Conservation (phyloP, 37 sponge, comb jelly and placozoan genomes). For the Hormiphora californensis region DNA sequence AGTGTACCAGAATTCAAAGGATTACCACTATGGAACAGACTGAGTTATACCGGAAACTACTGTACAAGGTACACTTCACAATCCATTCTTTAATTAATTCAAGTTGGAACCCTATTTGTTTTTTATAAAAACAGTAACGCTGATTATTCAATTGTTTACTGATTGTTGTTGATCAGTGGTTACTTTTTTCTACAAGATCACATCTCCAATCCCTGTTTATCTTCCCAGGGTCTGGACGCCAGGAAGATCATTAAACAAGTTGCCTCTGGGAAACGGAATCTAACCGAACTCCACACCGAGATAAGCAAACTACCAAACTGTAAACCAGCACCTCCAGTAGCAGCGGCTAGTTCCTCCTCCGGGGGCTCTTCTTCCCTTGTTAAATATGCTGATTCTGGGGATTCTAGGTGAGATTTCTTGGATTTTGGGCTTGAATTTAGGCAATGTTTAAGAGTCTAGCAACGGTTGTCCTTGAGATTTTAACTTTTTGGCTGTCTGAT, state of each 20-base stretch:
- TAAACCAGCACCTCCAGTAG: too few relatives aligned
- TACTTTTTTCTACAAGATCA: neutral
- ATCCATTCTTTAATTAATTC: neutral
- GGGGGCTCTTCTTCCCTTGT: too few relatives aligned
- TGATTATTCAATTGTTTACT: neutral
- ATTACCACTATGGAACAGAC: conserved; percentile 31
- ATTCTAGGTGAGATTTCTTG: too few relatives aligned
- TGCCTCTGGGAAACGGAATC: neutral
- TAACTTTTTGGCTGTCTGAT: too few relatives aligned
- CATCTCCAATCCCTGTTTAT: neutral
- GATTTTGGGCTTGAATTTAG: too few relatives aligned
- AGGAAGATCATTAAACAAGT: conserved; percentile 44
- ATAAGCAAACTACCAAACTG: too few relatives aligned
- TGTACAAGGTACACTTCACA: neutral
- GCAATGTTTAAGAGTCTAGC: too few relatives aligned
- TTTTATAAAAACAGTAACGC: neutral
- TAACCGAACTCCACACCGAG: neutral
- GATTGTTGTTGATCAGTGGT: neutral
- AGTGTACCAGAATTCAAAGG: conserved; percentile 18
- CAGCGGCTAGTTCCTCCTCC: too few relatives aligned
- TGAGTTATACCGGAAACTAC: conserved; percentile 23
- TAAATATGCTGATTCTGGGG: too few relatives aligned
- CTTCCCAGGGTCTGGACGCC: conserved; percentile 23
- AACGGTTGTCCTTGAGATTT: too few relatives aligned
- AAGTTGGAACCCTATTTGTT: neutral